A percentile compares a stretch with the other conserved stretches of the same genome.
Evolutionary conservation across 2,113 vertebrate species (phyloP).

Genomic region (Tauraco erythrolophus): DNA sequence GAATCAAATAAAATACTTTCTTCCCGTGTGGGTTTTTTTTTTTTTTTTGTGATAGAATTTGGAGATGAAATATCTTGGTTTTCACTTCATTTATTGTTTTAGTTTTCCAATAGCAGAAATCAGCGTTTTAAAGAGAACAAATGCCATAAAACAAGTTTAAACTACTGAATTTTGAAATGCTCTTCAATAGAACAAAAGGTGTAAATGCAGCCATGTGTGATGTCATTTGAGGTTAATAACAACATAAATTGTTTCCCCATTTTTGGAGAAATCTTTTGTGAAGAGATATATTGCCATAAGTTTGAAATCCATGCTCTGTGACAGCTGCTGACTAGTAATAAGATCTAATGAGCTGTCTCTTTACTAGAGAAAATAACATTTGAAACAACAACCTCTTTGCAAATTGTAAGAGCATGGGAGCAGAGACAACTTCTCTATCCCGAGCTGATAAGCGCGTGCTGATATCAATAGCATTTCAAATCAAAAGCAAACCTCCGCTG

Average conservation of each 20-base stretch:
- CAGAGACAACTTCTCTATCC: slow-evolving; percentile 29
- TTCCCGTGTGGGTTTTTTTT: no score
- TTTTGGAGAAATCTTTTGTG: slow-evolving; percentile 64
- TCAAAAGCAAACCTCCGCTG: slow-evolving; percentile 52
- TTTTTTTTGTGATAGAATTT: neutral
- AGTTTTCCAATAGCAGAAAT: neutral
- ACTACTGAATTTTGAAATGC: slow-evolving; percentile 61
- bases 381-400: slow-evolving; percentile 60
- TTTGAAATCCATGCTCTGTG: slow-evolving; percentile 72
- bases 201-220: slow-evolving; percentile 36
- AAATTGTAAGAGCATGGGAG: slow-evolving; percentile 61
- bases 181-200: slow-evolving; percentile 58
- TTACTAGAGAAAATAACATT: slow-evolving; percentile 71
- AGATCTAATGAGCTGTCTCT: slow-evolving; percentile 75
- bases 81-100: neutral
- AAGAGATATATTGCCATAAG: slow-evolving; percentile 60
- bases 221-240: slow-evolving; percentile 69
- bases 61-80: neutral
- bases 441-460: slow-evolving; percentile 37
- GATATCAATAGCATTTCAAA: slow-evolving; percentile 67
- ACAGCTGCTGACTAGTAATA: slow-evolving; percentile 76
- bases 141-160: slow-evolving; percentile 52
- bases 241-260: slow-evolving; percentile 71
- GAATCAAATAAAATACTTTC: neutral
- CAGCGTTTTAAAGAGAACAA: slow-evolving; percentile 17